Evolutionary conservation across 2,113 vertebrate species (phyloP).

Genomic region (Anseranas semipalmata): DNA sequence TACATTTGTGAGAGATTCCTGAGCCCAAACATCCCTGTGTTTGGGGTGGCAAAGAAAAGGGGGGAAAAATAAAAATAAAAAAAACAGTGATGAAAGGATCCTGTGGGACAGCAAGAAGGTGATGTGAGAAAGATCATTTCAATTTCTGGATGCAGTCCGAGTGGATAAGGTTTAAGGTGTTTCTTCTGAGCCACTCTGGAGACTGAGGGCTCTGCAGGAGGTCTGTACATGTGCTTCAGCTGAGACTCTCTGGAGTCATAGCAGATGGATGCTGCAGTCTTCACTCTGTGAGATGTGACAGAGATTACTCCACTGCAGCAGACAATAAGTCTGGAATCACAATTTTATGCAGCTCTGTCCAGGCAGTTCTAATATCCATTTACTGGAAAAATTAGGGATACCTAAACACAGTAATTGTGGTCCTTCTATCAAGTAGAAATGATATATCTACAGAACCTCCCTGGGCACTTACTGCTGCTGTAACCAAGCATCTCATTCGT

Average conservation of each 20-base stretch:
- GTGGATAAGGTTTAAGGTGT: background rate
- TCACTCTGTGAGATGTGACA: background rate
- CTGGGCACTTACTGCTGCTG: background rate
- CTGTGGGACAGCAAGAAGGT: background rate
- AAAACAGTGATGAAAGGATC: background rate
- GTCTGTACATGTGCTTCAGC: background rate
- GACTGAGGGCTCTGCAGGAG: background rate
- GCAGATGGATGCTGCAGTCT: background rate
- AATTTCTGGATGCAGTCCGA: background rate
- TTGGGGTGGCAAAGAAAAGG: background rate
- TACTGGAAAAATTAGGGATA: background rate
- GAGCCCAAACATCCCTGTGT: background rate
- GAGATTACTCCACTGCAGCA: background rate
- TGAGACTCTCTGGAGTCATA: background rate
- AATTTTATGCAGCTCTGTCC: background rate
- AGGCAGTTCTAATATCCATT: background rate
- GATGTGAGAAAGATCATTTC: background rate
- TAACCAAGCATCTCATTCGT: background rate
- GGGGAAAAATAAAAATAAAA: background rate
- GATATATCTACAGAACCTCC: background rate
- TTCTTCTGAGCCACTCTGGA: background rate
- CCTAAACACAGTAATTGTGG: background rate
- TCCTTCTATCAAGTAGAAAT: background rate
- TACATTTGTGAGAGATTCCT: background rate
- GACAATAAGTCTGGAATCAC: background rate